Conservation (phyloP, 1,140 invertebrate genomes). For the Sinonovacula constricta region DNA sequence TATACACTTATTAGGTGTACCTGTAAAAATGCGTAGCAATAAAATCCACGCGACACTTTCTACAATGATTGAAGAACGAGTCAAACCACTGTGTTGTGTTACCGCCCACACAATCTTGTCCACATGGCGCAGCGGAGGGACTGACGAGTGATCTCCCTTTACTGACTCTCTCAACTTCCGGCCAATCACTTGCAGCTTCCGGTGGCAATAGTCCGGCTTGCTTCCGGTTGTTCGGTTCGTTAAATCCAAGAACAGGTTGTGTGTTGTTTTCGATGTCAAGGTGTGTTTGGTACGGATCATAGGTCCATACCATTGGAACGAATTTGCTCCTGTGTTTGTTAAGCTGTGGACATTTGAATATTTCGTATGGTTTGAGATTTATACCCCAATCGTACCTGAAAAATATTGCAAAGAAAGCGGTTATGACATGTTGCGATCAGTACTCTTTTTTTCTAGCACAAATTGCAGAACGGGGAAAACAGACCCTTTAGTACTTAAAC, state of each 20-base stretch:
- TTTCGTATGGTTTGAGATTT: not conserved
- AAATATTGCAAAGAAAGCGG: too few species aligned
- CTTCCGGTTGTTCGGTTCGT: constrained; percentile 44
- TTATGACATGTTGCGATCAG: too few species aligned
- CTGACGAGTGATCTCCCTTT: constrained; percentile 8
- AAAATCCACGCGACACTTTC: constrained; percentile 42
- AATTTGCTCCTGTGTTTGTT: not conserved
- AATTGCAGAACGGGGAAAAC: too few species aligned
- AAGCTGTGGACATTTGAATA: not conserved
- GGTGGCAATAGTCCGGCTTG: constrained; percentile 15
- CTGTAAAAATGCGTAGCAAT: constrained; percentile 53
- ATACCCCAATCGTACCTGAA: constrained; percentile 2
- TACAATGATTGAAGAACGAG: constrained; percentile 39
- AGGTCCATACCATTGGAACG: constrained; percentile 32
- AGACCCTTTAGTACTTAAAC: too few species aligned
- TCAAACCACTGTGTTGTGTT: not conserved
- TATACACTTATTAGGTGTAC: too few species aligned
- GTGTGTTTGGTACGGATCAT: not conserved
- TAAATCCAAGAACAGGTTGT: constrained; percentile 28
- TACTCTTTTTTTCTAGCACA: too few species aligned
- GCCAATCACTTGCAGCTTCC: constrained; percentile 24
- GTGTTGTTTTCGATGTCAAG: constrained; percentile 6
- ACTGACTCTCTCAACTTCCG: not conserved
- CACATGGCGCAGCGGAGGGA: constrained; percentile 18
- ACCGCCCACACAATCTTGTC: constrained; percentile 6